Conservation (phyloP, 2,113 vertebrate species). For the Pyxicephalus adspersus region DNA sequence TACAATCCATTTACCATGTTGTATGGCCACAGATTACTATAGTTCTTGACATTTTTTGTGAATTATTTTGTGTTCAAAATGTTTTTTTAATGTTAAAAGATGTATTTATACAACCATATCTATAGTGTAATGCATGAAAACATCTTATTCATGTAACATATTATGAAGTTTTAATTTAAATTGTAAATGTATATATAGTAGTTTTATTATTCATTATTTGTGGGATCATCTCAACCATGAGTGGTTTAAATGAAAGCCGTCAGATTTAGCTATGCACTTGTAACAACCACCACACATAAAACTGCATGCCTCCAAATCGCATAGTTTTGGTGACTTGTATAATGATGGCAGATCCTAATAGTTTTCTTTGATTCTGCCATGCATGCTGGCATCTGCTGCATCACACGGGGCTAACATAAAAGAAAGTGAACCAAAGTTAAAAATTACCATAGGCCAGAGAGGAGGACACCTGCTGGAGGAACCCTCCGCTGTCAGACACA, state of each 20-base stretch:
- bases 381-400: constrained; percentile 32
- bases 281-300: background rate
- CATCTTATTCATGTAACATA: background rate
- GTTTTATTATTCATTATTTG: background rate
- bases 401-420: constrained; percentile 48
- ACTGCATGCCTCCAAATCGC: constrained; percentile 16
- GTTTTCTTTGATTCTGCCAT: constrained; percentile 27
- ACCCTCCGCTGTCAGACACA: constrained; percentile 75
- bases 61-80: no score
- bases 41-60: background rate
- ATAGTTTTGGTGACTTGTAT: constrained; percentile 24
- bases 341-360: constrained; percentile 59
- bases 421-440: constrained; percentile 78
- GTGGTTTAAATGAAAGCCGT: constrained; percentile 3
- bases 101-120: no score
- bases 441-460: constrained; percentile 77
- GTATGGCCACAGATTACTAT: background rate
- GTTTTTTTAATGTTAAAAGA: no score
- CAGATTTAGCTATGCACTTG: background rate
- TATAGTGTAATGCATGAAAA: no score
- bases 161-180: background rate
- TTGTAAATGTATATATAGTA: background rate
- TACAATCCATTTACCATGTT: background rate
- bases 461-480: constrained; percentile 80
- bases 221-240: no score